Evolutionary conservation across 2,888 invertebrate genomes (phyloP), one percentile per base, ranked within the genome.

Genomic region (Coleophora deauratella): DNA sequence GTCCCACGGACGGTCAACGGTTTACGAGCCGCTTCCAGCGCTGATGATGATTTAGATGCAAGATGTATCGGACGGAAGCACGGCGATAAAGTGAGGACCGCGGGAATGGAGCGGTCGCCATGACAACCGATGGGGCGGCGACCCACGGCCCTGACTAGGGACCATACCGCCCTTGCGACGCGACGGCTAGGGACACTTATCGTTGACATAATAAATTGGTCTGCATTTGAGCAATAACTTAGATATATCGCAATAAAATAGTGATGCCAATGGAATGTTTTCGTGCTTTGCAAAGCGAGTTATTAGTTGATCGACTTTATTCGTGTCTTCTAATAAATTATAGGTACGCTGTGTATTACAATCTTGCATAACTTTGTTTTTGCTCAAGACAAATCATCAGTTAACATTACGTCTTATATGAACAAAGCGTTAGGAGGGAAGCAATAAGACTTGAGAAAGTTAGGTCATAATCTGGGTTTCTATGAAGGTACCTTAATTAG

Each of bases 41-140:
- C 70, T 80, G 81, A 85, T 81, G 79, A 81, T 84, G 84, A 84
- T 84, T 81, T 82, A 82, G 78, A 77, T 79, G 80, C 79, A 76
- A 69, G 73, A 67, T 73, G 71, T 68, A 74, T 72, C 65, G 69
- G 69, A 57, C 76, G 77, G 76, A 78, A 75, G 67, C 62, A 60
- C 54, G 55, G 56, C 68, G 66, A 70, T 72, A 69, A 69, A 68
- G 3, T 4, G 21, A 21, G 6, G 3, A 21, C 63, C 66, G 69
- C 68, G 69, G 69, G 59, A 62, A 57, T 51, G 50, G 50, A 52
- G 45, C 41, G 56, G 80, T 82, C 59, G 62, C 63, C 67, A 72
- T 79, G 66, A 66, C 63, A 64, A 84, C 76, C 27, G 50, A 43
- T 44, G 36, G 52, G 47, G 51, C 49, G 47, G 47, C 51, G 40